Evolutionary conservation across 2,888 invertebrate genomes (phyloP).

Genomic region (Stegana nigrithorax): DNA sequence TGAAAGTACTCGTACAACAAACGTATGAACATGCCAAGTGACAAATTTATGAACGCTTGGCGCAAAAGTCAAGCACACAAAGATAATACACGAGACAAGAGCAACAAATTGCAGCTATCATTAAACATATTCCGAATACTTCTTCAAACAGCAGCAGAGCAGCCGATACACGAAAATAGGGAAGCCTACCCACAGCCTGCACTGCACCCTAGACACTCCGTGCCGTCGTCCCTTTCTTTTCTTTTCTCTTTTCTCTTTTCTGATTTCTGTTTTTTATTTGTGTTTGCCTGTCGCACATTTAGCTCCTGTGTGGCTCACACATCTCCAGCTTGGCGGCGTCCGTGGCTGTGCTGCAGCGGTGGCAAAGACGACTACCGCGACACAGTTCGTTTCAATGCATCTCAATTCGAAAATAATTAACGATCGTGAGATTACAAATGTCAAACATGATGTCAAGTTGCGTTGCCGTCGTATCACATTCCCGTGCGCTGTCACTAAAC

Average conservation of each 20-base stretch:
- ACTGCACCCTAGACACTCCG: too few relatives aligned
- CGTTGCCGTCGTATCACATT: constrained; percentile 46
- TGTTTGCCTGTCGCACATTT: not conserved
- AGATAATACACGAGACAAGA: constrained; percentile 52
- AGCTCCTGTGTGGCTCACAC: constrained; percentile 46
- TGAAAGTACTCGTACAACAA: constrained; percentile 20
- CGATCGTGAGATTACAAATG: constrained; percentile 67
- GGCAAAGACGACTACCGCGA: not conserved
- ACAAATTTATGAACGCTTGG: constrained; percentile 65
- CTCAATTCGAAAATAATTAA: constrained; percentile 67
- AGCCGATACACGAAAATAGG: constrained; percentile 11
- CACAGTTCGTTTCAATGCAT: constrained; percentile 35
- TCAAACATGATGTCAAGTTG: constrained; percentile 66
- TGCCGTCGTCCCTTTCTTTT: too few relatives aligned
- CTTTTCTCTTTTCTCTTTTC: constrained; percentile 33
- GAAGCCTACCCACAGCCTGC: constrained; percentile 2
- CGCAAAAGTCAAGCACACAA: constrained; percentile 60
- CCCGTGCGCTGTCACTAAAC: constrained; percentile 39
- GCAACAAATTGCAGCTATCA: constrained; percentile 63
- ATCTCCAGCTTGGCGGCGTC: constrained; percentile 22
- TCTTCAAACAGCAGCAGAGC: constrained; percentile 8
- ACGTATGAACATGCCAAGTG: constrained; percentile 37
- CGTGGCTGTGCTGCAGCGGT: not conserved
- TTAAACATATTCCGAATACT: constrained; percentile 44
- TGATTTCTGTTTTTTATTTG: not conserved